phyloP scores from a whole-genome alignment of 2,888 invertebrate genomes.

The Lasioglossum figueresi region DNA sequence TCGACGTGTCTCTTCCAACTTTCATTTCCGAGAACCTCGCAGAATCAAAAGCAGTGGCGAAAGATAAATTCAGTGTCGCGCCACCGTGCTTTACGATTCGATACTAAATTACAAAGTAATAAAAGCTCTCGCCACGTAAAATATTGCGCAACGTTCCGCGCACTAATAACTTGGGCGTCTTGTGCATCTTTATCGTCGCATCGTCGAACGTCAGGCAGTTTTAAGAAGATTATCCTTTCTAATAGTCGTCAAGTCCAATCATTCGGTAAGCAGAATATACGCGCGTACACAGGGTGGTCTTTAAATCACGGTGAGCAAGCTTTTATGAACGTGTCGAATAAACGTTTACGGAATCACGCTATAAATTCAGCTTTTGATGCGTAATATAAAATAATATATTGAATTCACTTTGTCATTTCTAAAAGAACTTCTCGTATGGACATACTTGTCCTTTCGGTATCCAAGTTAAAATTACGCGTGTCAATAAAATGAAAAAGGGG shows the following conservation, averaged over 20 bases:
- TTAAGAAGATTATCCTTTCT: constrained; percentile 7
- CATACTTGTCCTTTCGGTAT: neutral
- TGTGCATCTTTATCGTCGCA: neutral
- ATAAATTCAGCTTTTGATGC: neutral
- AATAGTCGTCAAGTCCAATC: neutral
- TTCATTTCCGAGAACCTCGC: neutral
- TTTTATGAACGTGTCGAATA: neutral
- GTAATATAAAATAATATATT: neutral
- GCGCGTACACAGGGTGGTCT: neutral
- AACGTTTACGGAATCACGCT: neutral
- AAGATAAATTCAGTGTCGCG: neutral
- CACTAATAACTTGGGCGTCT: neutral
- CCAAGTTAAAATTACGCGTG: neutral
- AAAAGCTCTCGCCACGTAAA: neutral
- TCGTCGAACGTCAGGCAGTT: neutral
- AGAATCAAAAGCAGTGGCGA: neutral
- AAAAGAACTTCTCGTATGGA: neutral
- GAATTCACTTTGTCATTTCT: neutral
- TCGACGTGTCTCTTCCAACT: constrained; percentile 26
- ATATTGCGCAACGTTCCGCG: neutral
- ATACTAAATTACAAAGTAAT: neutral
- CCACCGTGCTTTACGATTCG: neutral
- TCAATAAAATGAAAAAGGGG: neutral
- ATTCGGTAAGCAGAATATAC: neutral
- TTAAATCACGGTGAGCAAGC: neutral